Conservation (phyloP, 2,888 invertebrate genomes). For the Eutolmus rufibarbis region DNA sequence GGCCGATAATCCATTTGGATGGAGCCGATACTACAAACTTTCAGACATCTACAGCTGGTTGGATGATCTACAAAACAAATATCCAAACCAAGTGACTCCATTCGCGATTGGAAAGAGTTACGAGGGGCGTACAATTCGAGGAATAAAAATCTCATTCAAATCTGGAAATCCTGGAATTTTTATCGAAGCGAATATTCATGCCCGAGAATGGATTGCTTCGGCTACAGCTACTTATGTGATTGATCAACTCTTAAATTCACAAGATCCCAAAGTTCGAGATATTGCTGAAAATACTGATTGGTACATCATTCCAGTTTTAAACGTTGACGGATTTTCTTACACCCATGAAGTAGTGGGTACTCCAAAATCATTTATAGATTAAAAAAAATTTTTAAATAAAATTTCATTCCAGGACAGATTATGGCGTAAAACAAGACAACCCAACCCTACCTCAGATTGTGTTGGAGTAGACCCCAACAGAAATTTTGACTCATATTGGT, state of each 20-base stretch:
- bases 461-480: slow-evolving; percentile 60
- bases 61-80: slow-evolving; percentile 61
- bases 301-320: slow-evolving; percentile 76
- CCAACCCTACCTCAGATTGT: slow-evolving; percentile 56
- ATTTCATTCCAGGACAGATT: slow-evolving; percentile 64
- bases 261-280: slow-evolving; percentile 65
- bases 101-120: slow-evolving; percentile 67
- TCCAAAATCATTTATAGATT: not conserved
- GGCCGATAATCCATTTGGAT: slow-evolving; percentile 62
- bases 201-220: slow-evolving; percentile 78
- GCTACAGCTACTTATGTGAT: slow-evolving; percentile 75
- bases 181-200: slow-evolving; percentile 72
- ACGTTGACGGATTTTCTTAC: slow-evolving; percentile 79
- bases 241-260: slow-evolving; percentile 72
- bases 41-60: slow-evolving; percentile 70
- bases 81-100: slow-evolving; percentile 64
- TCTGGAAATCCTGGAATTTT: slow-evolving; percentile 67
- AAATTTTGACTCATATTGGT: slow-evolving; percentile 59
- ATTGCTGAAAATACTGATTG: slow-evolving; percentile 75
- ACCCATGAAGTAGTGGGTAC: slow-evolving; percentile 68
- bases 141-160: slow-evolving; percentile 64
- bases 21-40: slow-evolving; percentile 69
- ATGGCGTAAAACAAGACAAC: slow-evolving; percentile 73
- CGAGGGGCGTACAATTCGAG: slow-evolving; percentile 69
- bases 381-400: not conserved